Conservation (phyloP, 2,888 invertebrate species). For the Acrobasis consociella region DNA sequence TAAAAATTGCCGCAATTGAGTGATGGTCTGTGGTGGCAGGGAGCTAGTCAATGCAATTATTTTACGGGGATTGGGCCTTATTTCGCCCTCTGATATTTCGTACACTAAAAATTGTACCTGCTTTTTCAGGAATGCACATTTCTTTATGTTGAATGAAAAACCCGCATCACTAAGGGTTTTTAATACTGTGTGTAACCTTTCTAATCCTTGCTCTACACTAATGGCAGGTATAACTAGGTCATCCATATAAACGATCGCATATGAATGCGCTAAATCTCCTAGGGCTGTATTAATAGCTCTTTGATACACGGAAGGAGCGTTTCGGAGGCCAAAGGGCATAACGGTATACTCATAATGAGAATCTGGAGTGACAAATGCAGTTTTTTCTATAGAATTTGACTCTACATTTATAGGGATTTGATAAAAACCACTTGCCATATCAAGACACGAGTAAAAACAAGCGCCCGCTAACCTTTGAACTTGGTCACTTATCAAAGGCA, state of each 20-base stretch:
- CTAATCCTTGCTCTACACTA: constrained; percentile 19
- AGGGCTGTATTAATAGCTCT: constrained; percentile 19
- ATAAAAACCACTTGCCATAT: too few relatives aligned
- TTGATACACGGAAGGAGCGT: constrained; percentile 27
- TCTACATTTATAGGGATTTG: too few relatives aligned
- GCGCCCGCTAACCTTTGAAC: too few relatives aligned
- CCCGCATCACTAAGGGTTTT: constrained; percentile 23
- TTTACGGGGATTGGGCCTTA: too few relatives aligned
- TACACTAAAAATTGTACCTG: too few relatives aligned
- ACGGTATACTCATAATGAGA: constrained; percentile 23
- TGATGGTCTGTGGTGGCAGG: too few relatives aligned
- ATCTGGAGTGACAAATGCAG: constrained; percentile 27
- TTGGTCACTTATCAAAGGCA: too few relatives aligned
- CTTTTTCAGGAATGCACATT: too few relatives aligned
- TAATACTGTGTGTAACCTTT: constrained; percentile 17
- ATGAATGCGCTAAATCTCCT: background rate
- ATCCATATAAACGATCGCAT: constrained; percentile 20
- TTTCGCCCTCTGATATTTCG: too few relatives aligned
- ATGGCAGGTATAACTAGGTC: constrained; percentile 22
- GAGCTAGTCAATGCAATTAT: too few relatives aligned
- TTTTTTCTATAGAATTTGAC: constrained; percentile 17
- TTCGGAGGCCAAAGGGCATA: constrained; percentile 27
- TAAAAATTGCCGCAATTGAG: too few relatives aligned
- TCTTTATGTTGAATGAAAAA: constrained; percentile 30
- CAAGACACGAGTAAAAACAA: too few relatives aligned